These are phyloP conservation scores for Drosophila seguyi DNA, from an alignment of 1,140 invertebrate species.

Conservation along the genomic window DNA sequence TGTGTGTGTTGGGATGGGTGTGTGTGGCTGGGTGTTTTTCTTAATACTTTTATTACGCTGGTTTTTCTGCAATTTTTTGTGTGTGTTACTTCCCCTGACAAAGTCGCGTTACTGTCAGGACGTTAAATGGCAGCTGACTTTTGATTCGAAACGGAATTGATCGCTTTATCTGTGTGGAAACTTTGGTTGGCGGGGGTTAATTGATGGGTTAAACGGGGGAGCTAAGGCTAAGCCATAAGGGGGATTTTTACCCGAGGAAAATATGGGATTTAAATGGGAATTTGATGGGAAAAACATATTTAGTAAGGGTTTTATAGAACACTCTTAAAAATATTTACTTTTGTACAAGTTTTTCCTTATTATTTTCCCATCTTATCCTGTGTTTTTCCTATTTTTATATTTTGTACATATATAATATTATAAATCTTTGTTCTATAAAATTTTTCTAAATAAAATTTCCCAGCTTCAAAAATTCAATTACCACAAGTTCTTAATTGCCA, in stretches of 20 bases:
- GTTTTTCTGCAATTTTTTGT: conserved; percentile 22
- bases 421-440: no score
- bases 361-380: neutral
- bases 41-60: conserved; percentile 56
- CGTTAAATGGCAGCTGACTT: conserved; percentile 60
- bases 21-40: conserved; percentile 31
- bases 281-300: neutral
- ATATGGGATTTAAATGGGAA: neutral
- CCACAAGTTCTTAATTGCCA: conserved; percentile 27
- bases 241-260: neutral
- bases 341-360: no score
- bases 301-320: no score
- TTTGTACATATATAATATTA: no score
- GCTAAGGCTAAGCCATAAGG: neutral
- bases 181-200: conserved; percentile 18
- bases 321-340: neutral
- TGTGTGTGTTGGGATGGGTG: neutral
- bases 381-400: neutral
- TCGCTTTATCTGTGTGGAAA: conserved; percentile 20
- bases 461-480: conserved; percentile 22
- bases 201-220: conserved; percentile 10
- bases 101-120: conserved; percentile 49
- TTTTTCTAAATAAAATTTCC: neutral
- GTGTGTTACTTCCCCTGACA: neutral
- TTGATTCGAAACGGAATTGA: conserved; percentile 46